Conservation (phyloP, 1,140 invertebrate species). For the Saccostrea glomerata region DNA sequence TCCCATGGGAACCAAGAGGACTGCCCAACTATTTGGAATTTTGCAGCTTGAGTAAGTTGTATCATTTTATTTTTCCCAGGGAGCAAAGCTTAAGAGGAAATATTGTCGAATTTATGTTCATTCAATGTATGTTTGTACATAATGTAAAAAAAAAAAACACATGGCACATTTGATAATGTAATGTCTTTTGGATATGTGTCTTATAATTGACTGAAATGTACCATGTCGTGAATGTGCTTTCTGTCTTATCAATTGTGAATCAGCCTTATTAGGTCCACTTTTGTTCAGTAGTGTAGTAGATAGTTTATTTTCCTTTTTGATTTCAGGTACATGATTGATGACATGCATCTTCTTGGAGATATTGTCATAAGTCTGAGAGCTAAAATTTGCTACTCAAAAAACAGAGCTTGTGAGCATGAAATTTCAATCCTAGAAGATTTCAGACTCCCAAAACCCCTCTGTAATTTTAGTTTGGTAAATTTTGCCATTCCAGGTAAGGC, state of each 20-base stretch:
- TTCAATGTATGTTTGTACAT: too few species aligned
- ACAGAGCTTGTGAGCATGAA: neutral
- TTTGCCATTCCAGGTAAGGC: conserved; percentile 24
- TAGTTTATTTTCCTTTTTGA: neutral
- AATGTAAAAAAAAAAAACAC: too few species aligned
- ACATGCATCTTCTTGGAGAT: neutral
- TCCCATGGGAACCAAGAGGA: conserved; percentile 25
- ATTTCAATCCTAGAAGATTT: neutral
- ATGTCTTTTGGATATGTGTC: too few species aligned
- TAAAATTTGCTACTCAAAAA: neutral
- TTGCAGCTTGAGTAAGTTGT: conserved; percentile 26
- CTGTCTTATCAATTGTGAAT: too few species aligned
- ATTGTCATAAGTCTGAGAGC: neutral
- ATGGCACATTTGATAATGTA: too few species aligned
- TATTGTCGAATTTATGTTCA: too few species aligned
- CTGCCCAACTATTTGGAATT: conserved; percentile 17
- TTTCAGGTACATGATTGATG: conserved; percentile 13
- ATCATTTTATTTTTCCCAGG: too few species aligned
- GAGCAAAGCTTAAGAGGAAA: too few species aligned
- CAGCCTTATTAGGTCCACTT: too few species aligned
- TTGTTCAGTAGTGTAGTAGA: too few species aligned
- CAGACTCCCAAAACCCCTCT: neutral
- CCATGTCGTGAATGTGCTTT: too few species aligned
- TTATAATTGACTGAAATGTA: too few species aligned
- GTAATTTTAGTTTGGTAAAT: neutral